Percentiles rank a stretch among this genome's conserved stretches.
Evolutionary conservation across 1,140 invertebrate species (phyloP).

Genomic region (Calephelis nemesis): DNA sequence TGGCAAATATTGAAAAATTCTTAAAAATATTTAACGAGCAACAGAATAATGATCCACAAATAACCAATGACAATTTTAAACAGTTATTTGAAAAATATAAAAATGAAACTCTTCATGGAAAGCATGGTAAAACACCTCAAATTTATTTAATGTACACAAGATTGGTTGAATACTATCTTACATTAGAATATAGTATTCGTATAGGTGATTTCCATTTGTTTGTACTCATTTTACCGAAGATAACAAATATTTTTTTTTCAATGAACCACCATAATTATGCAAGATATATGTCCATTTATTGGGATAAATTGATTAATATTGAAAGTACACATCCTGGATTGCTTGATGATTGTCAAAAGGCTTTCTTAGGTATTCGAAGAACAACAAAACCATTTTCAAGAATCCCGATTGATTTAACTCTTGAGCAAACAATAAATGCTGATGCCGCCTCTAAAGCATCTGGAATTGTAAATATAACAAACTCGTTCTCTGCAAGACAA

Average conservation of each 20-base stretch:
- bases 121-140: conserved; percentile 21
- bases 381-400: conserved; percentile 24
- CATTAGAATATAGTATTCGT: conserved; percentile 22
- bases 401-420: conserved; percentile 24
- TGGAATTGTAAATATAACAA: conserved; percentile 27
- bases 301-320: conserved; percentile 22
- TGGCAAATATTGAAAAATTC: conserved; percentile 7
- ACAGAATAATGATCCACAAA: neutral
- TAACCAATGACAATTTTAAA: conserved; percentile 8
- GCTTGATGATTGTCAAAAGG: conserved; percentile 24
- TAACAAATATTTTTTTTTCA: conserved; percentile 26
- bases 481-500: conserved; percentile 27
- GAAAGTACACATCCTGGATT: conserved; percentile 27
- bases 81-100: conserved; percentile 20
- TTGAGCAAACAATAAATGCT: conserved; percentile 29
- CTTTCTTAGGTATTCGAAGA: conserved; percentile 20
- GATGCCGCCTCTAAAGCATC: conserved; percentile 20
- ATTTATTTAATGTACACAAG: conserved; percentile 21
- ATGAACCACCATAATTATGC: conserved; percentile 30
- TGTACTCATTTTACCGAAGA: conserved; percentile 23
- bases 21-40: conserved; percentile 13
- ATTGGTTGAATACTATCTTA: conserved; percentile 21
- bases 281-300: conserved; percentile 22
- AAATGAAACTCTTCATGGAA: conserved; percentile 19
- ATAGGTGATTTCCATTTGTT: conserved; percentile 18